Evolutionary conservation across 35 echinoderm and acorn worm genomes (phyloP).

Genomic region (Ophiothrix spiculata): DNA sequence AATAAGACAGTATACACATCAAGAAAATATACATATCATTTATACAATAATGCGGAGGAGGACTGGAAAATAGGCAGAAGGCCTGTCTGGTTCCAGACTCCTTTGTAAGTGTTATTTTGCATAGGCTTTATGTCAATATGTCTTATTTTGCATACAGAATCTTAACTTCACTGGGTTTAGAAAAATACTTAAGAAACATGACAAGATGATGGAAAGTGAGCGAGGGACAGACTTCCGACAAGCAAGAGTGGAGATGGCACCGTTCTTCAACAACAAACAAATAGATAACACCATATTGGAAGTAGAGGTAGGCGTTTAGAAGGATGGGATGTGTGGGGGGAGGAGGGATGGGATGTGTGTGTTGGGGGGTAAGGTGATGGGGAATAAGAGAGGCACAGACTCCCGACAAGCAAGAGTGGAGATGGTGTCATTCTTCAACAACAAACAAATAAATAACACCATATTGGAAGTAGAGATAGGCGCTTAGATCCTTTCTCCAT

Average conservation of each 20-base stretch:
- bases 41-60: no score
- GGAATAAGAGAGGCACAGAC: background rate
- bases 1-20: no score
- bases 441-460: constrained; percentile 85
- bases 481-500: no score
- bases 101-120: no score
- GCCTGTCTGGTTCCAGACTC: no score
- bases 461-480: constrained; percentile 96
- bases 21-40: no score
- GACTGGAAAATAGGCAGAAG: no score
- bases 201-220: constrained; percentile 84
- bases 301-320: constrained; percentile 72
- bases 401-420: background rate
- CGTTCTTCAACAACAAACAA: constrained; percentile 89
- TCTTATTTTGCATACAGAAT: constrained; percentile 34
- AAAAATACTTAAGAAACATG: constrained; percentile 99
- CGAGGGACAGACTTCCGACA: constrained; percentile 68
- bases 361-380: background rate
- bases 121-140: background rate
- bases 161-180: constrained; percentile 98
- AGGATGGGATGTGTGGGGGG: background rate
- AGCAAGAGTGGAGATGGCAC: constrained; percentile 68
- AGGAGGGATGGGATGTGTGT: background rate
- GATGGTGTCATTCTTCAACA: constrained; percentile 60
- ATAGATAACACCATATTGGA: constrained; percentile 86